phyloP scores from a whole-genome alignment of 1,140 invertebrate genomes.

The Asobara japonica region DNA sequence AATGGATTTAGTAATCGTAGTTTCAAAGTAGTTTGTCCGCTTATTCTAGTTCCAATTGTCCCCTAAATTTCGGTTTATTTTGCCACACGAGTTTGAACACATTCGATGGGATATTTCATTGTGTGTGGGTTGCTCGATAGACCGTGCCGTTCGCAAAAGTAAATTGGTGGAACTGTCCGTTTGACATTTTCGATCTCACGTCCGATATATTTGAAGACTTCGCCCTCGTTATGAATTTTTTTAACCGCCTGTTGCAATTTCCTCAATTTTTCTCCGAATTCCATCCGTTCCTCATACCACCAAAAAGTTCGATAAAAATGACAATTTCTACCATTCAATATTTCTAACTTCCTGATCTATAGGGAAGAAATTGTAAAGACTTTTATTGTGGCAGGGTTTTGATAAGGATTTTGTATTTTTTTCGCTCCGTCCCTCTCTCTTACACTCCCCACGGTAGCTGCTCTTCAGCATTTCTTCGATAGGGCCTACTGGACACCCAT shows the following conservation, averaged over 20 bases:
- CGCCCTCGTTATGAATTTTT: not conserved
- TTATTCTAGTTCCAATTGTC: not conserved
- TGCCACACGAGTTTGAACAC: not conserved
- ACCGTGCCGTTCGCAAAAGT: not conserved
- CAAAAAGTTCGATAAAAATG: no score
- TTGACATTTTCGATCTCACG: not conserved
- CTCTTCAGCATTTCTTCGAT: no score
- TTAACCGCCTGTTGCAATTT: not conserved
- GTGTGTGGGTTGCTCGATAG: not conserved
- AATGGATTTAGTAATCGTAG: not conserved
- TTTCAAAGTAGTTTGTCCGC: not conserved
- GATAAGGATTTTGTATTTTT: no score
- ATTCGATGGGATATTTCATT: not conserved
- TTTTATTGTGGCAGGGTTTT: no score
- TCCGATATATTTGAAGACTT: not conserved
- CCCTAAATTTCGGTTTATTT: not conserved
- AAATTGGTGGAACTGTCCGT: not conserved
- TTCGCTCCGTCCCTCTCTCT: no score
- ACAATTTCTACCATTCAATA: no score
- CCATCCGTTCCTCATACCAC: no score
- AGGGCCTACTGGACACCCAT: no score
- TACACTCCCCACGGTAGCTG: no score
- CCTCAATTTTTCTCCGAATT: no score
- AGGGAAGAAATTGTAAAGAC: no score
- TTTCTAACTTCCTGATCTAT: no score